Percentiles rank a stretch among this genome's conserved stretches.
Evolutionary conservation across 1,140 invertebrate genomes (phyloP).

Genomic region (Drosophila repleta): DNA sequence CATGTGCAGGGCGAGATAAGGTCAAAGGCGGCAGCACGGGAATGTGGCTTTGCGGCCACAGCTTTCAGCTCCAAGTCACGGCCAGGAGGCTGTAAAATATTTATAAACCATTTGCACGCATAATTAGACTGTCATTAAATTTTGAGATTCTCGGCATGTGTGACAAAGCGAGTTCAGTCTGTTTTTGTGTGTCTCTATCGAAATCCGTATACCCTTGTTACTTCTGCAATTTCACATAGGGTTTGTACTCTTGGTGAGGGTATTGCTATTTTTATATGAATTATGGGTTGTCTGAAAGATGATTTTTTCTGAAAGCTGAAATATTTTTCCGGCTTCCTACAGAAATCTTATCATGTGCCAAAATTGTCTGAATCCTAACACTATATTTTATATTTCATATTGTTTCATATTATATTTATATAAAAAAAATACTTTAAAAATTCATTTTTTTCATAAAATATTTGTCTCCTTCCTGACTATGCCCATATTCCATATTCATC

Average conservation of each 20-base stretch:
- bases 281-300: too few relatives aligned
- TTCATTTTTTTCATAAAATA: too few relatives aligned
- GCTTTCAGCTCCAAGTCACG: slow-evolving; percentile 56
- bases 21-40: neutral
- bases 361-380: too few relatives aligned
- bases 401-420: too few relatives aligned
- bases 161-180: neutral
- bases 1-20: slow-evolving; percentile 2
- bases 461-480: too few relatives aligned
- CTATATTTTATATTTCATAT: too few relatives aligned
- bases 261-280: too few relatives aligned
- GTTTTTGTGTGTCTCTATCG: neutral
- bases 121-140: slow-evolving; percentile 82
- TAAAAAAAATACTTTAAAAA: too few relatives aligned
- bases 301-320: too few relatives aligned
- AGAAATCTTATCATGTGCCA: too few relatives aligned
- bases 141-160: slow-evolving; percentile 66
- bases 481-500: too few relatives aligned
- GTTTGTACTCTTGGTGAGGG: neutral
- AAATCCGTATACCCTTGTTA: slow-evolving; percentile 1
- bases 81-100: slow-evolving; percentile 68
- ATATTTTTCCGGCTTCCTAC: too few relatives aligned
- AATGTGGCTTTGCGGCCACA: slow-evolving; percentile 27
- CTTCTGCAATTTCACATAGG: neutral
- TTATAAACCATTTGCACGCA: slow-evolving; percentile 82